These are phyloP conservation scores for Epinephelus awoara DNA, from an alignment of 2,797 vertebrate species.

Conservation along the genomic window DNA sequence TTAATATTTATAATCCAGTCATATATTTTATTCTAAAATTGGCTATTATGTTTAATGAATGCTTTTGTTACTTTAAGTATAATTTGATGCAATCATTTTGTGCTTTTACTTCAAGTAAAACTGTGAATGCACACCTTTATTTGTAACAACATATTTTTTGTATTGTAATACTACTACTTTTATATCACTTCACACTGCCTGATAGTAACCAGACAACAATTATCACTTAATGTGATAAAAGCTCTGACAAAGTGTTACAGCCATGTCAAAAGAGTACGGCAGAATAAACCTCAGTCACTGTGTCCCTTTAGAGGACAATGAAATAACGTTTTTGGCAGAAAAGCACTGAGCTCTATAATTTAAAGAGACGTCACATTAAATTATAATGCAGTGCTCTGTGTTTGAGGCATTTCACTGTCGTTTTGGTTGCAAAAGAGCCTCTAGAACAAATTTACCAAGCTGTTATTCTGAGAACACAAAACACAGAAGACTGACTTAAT, in stretches of 20 bases:
- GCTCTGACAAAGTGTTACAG: slow-evolving; percentile 21
- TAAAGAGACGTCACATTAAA: slow-evolving; percentile 17
- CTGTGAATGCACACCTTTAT: no score
- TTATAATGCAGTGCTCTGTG: background rate
- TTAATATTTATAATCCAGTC: no score
- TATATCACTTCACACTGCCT: background rate
- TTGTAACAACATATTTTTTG: no score
- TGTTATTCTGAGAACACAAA: slow-evolving; percentile 6
- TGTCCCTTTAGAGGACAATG: slow-evolving; percentile 22
- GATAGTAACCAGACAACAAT: background rate
- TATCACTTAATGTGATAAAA: slow-evolving; percentile 20
- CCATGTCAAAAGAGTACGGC: background rate
- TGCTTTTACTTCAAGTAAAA: no score
- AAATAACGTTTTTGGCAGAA: slow-evolving; percentile 22
- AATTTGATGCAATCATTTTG: no score
- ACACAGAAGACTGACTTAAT: slow-evolving; percentile 46
- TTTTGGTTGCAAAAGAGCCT: background rate
- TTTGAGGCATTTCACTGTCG: background rate
- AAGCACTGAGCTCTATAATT: slow-evolving; percentile 2
- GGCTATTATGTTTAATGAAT: no score
- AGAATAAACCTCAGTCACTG: background rate
- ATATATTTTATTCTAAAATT: no score
- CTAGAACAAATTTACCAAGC: background rate
- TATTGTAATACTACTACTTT: no score
- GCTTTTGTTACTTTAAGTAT: no score